Base-by-base conservation (phyloP, 2,888 invertebrate species). In the Cotesia congregata region DNA sequence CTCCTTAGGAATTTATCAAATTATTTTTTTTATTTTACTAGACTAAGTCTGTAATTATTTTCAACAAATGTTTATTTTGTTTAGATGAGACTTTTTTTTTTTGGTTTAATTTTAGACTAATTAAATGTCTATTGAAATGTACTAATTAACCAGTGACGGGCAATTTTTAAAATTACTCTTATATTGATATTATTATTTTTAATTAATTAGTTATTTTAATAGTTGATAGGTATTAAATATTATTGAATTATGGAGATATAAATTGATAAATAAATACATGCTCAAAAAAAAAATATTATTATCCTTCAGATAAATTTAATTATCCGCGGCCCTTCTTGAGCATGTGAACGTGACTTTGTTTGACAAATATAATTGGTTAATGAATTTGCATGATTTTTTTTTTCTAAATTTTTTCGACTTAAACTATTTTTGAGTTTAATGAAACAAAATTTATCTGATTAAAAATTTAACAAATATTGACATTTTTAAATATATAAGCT, bases 1-100 rank as follows among this genome's bases (percentile, higher is more conserved):
- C 77, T 75, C 30, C 2, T 30, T 30, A 30, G 30, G 30, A 30
- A 30, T 30, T 30, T 30, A 0, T 30, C 30, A 73, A 75, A 15
- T 78, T 60, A 40, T 60, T 17, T 60, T 60, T 59, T 39, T 17
- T 77, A 68, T 82, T 70, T 81, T 78, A 81, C 81, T 81, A 82
- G 86, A 86, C 88, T 89, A 88, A 88, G 88, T 89, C 88, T 89
- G 89, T 89, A 88, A 89, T 89, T 88, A 88, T 85, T 87, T 88
- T 87, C 85, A 88, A 89, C 86, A 87, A 86, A 82, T 84, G 85
- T 86, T 84, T 80, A 17, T 62, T 20, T 6, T 30, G 2, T 30
- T 30, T 7, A 62, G 17, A 62, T 20, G 17, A 17, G 15, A 15
- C 15, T 62, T 62, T 62, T 62, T 5, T 7, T 17, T 62, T 17